A percentile compares a stretch with the other conserved stretches of the same genome.
Conservation (phyloP, 2,113 vertebrate genomes). For the Laticauda laticaudata region DNA sequence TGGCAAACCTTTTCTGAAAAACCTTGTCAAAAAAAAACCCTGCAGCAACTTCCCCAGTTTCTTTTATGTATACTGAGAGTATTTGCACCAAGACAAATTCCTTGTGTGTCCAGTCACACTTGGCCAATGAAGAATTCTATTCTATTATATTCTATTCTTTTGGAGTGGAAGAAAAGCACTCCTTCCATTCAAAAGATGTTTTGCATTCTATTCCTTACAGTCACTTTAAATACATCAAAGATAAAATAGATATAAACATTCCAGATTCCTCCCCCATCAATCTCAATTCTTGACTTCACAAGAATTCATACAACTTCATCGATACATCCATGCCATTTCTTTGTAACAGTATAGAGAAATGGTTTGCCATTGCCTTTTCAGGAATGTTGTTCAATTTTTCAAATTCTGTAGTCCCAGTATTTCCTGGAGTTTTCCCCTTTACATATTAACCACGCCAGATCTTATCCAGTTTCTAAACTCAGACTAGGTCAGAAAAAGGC, state of each 20-base stretch:
- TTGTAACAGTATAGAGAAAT: background rate
- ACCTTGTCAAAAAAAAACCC: background rate
- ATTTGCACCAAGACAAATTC: too few species aligned
- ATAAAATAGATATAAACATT: background rate
- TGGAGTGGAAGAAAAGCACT: background rate
- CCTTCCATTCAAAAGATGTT: background rate
- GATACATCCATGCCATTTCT: background rate
- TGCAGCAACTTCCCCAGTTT: background rate
- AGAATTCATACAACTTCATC: background rate
- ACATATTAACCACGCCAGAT: background rate
- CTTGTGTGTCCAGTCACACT: too few species aligned
- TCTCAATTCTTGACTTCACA: background rate
- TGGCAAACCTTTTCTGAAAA: background rate
- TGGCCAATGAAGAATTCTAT: too few species aligned
- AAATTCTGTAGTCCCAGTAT: background rate
- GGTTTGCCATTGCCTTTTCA: background rate
- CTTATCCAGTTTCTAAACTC: background rate
- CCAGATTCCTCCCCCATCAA: background rate
- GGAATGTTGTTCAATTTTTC: background rate
- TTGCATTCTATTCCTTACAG: background rate
- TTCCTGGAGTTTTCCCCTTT: background rate
- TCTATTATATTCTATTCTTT: too few species aligned
- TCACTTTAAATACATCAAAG: background rate
- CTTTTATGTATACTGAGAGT: too few species aligned
- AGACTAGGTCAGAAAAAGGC: background rate